Percentiles rank a stretch among this genome's conserved stretches.
Evolutionary conservation across 2,888 invertebrate genomes (phyloP).

Genomic region (Hypomecis punctinalis): DNA sequence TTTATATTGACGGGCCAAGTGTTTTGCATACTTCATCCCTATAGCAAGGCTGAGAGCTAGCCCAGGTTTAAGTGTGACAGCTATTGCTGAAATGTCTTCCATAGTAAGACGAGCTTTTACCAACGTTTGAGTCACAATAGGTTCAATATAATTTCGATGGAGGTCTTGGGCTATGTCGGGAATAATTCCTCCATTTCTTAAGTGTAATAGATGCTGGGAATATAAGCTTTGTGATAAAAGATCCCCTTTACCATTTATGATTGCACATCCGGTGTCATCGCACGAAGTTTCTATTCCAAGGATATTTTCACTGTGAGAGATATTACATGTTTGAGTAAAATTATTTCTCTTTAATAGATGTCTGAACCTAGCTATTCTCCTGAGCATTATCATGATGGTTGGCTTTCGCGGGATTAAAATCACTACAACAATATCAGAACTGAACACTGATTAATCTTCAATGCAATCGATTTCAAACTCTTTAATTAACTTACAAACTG

Average conservation of each 20-base stretch:
- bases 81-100: constrained; percentile 93
- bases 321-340: not conserved
- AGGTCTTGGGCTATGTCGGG: constrained; percentile 94
- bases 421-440: not conserved
- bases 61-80: constrained; percentile 95
- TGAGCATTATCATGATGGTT: constrained; percentile 26
- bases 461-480: not conserved
- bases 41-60: constrained; percentile 90
- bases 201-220: constrained; percentile 92
- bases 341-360: constrained; percentile 2
- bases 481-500: not conserved
- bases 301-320: constrained; percentile 61
- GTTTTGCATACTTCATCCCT: constrained; percentile 93
- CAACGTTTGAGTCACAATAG: constrained; percentile 89
- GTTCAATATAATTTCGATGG: constrained; percentile 91
- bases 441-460: constrained; percentile 1
- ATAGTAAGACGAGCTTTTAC: constrained; percentile 85
- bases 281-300: constrained; percentile 99
- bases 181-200: constrained; percentile 94
- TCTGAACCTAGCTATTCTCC: constrained; percentile 7
- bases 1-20: constrained; percentile 87
- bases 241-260: constrained; percentile 90
- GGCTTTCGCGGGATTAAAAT: not conserved
- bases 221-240: constrained; percentile 92
- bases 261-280: constrained; percentile 98